A percentile compares a stretch with the other conserved stretches of the same genome.
Conservation (phyloP, 2,113 vertebrate species). For the Pollimyrus isidori region DNA sequence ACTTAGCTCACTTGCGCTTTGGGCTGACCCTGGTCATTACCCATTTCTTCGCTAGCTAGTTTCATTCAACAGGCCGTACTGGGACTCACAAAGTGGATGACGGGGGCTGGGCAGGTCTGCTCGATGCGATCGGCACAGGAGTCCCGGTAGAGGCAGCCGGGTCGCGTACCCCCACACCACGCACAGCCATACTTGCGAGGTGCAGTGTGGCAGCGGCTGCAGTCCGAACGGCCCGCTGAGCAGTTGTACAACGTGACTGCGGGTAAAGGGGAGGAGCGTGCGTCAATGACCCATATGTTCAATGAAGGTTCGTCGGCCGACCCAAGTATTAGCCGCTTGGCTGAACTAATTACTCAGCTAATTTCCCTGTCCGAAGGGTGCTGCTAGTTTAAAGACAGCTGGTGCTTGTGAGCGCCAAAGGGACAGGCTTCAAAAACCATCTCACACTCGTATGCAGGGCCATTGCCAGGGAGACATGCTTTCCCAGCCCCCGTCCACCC, state of each 20-base stretch:
- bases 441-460: background rate
- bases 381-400: background rate
- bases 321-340: background rate
- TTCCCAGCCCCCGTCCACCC: background rate
- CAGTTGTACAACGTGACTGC: slow-evolving; percentile 92
- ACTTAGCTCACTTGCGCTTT: background rate
- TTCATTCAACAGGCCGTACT: background rate
- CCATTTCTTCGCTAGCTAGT: background rate
- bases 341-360: background rate
- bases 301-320: background rate
- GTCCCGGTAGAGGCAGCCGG: slow-evolving; percentile 71
- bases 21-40: background rate
- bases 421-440: background rate
- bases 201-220: slow-evolving; percentile 88
- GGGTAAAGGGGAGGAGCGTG: background rate
- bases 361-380: background rate
- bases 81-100: slow-evolving; percentile 77
- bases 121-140: slow-evolving; percentile 72
- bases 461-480: background rate
- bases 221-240: slow-evolving; percentile 83
- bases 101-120: slow-evolving; percentile 79
- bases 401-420: background rate
- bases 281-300: background rate
- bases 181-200: slow-evolving; percentile 77
- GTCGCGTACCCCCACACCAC: slow-evolving; percentile 75